These are phyloP conservation scores for Mus musculus DNA, from an alignment of 2,113 vertebrate genomes.

Conservation along the genomic window DNA sequence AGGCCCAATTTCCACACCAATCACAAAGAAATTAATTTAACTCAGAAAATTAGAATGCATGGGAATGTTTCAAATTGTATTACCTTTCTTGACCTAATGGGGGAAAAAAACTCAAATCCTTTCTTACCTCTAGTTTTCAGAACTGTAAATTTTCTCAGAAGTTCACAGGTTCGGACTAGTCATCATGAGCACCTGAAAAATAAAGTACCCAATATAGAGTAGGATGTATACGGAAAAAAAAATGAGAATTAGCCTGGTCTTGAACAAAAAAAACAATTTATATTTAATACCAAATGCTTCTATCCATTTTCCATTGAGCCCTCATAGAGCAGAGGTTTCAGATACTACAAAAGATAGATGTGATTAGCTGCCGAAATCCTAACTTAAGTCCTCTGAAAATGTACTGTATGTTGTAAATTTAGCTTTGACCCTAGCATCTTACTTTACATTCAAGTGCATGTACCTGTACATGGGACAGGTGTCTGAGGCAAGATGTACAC, in stretches of 20 bases:
- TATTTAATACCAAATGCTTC: not conserved
- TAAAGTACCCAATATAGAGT: not conserved
- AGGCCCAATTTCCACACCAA: fast-evolving
- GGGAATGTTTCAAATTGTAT: not conserved
- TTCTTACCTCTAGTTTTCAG: not conserved
- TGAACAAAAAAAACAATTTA: fast-evolving
- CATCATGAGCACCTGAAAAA: not conserved
- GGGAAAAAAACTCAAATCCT: not conserved
- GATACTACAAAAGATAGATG: not conserved
- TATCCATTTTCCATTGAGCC: not conserved
- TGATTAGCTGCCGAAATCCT: not conserved
- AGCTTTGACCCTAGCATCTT: not conserved
- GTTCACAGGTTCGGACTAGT: not conserved
- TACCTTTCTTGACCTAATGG: not conserved
- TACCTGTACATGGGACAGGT: not conserved
- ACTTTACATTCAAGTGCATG: not conserved
- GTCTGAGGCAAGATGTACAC: fast-evolving
- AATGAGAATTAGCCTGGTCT: not conserved
- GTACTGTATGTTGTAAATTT: not conserved
- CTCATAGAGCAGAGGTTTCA: not conserved
- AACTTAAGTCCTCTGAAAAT: not conserved
- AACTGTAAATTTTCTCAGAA: not conserved
- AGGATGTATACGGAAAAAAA: not conserved
- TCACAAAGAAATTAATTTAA: not conserved
- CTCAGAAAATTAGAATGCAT: not conserved